Conservation (phyloP, 1,140 invertebrate genomes). For the Cepaea nemoralis region DNA sequence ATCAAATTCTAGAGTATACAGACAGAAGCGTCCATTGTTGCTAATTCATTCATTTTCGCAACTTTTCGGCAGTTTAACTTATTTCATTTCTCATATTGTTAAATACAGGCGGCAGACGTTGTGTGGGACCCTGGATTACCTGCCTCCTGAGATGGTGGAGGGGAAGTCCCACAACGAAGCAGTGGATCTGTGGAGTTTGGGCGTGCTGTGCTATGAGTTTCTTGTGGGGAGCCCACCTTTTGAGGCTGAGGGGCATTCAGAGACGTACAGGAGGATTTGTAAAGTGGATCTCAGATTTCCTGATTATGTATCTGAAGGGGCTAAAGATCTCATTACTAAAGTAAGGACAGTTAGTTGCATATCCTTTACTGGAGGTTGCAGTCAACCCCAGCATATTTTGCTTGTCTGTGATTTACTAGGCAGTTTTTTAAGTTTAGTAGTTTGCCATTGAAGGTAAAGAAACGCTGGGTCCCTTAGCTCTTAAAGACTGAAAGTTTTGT, state of each 20-base stretch:
- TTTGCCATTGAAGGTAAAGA: no score
- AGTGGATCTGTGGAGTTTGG: constrained; percentile 94
- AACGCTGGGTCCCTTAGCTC: no score
- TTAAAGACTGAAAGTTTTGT: no score
- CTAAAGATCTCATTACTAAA: constrained; percentile 86
- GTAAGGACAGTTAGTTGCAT: no score
- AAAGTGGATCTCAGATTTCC: constrained; percentile 85
- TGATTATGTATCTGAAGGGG: constrained; percentile 80
- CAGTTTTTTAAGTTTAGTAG: no score
- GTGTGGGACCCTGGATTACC: constrained; percentile 95
- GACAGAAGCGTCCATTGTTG: no score
- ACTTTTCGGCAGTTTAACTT: no score
- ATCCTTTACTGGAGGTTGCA: no score
- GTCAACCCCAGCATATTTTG: no score
- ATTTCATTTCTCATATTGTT: not conserved
- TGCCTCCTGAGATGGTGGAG: constrained; percentile 97
- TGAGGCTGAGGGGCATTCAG: constrained; percentile 81
- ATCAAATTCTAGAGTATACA: no score
- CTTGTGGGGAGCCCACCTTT: constrained; percentile 93
- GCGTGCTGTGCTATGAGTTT: constrained; percentile 92
- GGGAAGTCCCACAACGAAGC: constrained; percentile 89
- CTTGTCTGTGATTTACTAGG: no score
- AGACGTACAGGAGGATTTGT: constrained; percentile 87
- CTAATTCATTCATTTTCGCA: no score
- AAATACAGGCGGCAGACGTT: constrained; percentile 85